Conservation (phyloP, 2,797 vertebrate genomes). For the Numenius phaeopus region DNA sequence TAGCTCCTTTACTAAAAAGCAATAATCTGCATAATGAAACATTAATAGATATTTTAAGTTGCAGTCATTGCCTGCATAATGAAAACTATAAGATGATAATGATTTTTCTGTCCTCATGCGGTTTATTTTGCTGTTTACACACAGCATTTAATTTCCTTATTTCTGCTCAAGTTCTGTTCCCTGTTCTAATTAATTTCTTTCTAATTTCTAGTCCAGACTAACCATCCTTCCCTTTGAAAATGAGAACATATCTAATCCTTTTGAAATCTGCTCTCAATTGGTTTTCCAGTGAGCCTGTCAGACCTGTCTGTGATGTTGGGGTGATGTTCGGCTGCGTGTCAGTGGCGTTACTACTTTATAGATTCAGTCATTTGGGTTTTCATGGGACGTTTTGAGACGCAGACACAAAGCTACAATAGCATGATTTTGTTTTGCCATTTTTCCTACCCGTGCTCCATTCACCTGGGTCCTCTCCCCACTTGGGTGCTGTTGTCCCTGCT, state of each 20-base stretch:
- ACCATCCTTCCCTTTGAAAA: too few species aligned
- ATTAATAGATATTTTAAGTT: neutral
- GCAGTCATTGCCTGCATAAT: neutral
- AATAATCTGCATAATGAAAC: neutral
- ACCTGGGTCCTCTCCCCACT: fast-evolving
- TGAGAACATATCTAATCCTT: neutral
- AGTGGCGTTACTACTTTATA: neutral
- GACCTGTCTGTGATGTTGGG: fast-evolving
- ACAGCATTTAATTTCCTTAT: neutral
- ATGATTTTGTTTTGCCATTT: neutral
- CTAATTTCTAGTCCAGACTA: neutral
- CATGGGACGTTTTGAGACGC: neutral
- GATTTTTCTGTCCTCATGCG: neutral
- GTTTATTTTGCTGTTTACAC: neutral
- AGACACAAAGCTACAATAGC: too few species aligned
- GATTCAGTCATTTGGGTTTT: neutral
- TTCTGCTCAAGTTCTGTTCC: neutral
- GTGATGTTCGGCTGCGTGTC: neutral
- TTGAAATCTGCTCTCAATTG: neutral
- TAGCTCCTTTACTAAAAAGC: neutral
- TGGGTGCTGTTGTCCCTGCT: fast-evolving
- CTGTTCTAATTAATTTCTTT: neutral
- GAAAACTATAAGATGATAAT: neutral
- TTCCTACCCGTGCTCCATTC: neutral
- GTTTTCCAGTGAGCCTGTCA: neutral